Evolutionary conservation across 2,888 invertebrate genomes (phyloP), one percentile per base, ranked within the genome.

Genomic region (Eutolmus rufibarbis): DNA sequence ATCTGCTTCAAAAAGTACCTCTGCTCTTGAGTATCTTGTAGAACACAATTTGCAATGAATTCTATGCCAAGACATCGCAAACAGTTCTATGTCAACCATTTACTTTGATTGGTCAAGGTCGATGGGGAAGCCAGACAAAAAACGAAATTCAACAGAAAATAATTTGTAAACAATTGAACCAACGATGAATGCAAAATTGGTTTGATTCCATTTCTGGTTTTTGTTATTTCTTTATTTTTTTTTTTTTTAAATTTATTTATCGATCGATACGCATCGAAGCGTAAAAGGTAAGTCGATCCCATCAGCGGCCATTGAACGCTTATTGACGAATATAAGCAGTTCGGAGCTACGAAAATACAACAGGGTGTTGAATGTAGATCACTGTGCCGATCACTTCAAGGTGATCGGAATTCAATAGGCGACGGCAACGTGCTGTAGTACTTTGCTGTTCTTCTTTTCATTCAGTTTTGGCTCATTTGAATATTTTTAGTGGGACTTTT

Each of bases 71-170:
- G 66, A 66, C 23, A 28, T 23, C 51, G 12, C 16, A 56, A 79
- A 56, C 46, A 28, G 28, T 28, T 66, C 31, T 79, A 31, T 51
- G 51, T 31, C 79, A 79, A 79, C 79, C 34, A 51, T 79, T 79
- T 79, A 79, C 51, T 79, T 28, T n/a, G 79, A 79, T 79, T 79
- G 46, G 79, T 79, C 51, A 79, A 79, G 79, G 79, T 79, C 51
- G 51, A 31, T 79, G 23, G 23, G 66, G 28, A 31, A 51, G 31
- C 2, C 79, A 79, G 16, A 16, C 51, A 56, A 51, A 31, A 46
- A 23, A 31, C 16, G 19, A 57, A 57, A 8, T 28, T 66, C 28
- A 66, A 66, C 66, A 66, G 23, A 66, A 9, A 46, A 23, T 79
- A 23, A 28, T 46, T 51, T 46, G 51, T 14, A 79, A 51, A 79